Base-by-base conservation (phyloP, 2,888 invertebrate genomes). In the Hyppa rectilinea region DNA sequence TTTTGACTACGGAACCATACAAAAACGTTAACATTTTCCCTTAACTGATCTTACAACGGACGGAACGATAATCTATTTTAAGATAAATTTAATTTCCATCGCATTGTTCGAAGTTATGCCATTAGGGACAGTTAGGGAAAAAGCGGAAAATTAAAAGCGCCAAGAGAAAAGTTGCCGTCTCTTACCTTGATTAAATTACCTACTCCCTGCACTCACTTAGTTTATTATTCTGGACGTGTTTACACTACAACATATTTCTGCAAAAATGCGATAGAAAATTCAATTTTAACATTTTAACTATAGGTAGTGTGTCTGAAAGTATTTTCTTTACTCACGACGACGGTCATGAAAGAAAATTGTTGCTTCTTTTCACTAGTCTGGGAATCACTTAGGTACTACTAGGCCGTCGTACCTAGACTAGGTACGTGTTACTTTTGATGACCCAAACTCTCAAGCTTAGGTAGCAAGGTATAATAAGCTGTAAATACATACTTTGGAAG, bases 151-250 rank as follows among this genome's bases (percentile, higher is more conserved):
- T 64, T 66, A 63, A 73, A 78, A 74, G 26, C 38, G 47, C 49
- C 52, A 36, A 45, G 59, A 56, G 36, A 73, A 40, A 58, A 59
- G 63, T 40, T 49, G 65, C 36, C 49, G 61, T 74, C 45, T 43
- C 68, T 59, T 50, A 75, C 75, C 56, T 75, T 79, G 58, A 80
- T 80, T 71, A 43, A 80, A 62, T 80, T 70, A 79, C n/a, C n/a
- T n/a, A n/a, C 56, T 29, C 23, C 20, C 14, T 63, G 66, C 70
- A 58, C 45, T 69, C 50, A 38, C 60, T 66, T 36, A 38, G 43
- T 73, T 67, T 61, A 69, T 65, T 79, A 62, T 75, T 71, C 75
- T 60, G 45, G 26, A 50, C 65, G 38, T 36, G 55, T 71, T 45
- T 50, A 29, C 47, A 53, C 47, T 50, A 29, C 43, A 60, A 43